Evolutionary conservation across 2,888 invertebrate species (phyloP), one percentile per base, ranked within the genome.

Genomic region (Asteroscopus sphinx): DNA sequence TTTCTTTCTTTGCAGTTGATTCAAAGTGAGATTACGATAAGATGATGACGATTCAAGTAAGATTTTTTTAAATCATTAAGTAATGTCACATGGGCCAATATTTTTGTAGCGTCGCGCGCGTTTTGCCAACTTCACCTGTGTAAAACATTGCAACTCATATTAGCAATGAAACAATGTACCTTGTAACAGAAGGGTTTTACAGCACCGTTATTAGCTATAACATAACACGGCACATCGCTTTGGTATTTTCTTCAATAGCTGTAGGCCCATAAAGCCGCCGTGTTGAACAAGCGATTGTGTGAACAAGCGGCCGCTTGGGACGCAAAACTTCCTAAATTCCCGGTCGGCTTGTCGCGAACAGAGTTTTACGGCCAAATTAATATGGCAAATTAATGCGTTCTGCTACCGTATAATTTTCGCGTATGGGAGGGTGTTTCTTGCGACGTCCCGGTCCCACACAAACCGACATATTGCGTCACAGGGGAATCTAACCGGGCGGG

Each of bases 331-430:
- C 86, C 81, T 72, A 83, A 90, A 92, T 91, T 90, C 93, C 93
- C 89, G 81, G 79, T 78, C 76, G 87, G 79, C 91, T 89, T 91
- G 93, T 93, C 94, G 93, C 91, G 85, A 90, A 75, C 94, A 92
- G 93, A 94, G 93, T 94, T 94, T 94, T 94, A 94, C 94, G 90
- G 91, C 91, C 88, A 94, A 94, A 94, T 94, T 94, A 94, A 94
- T 94, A 94, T 94, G 91, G 94, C 94, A 94, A 94, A 94, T 94
- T 94, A 94, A 94, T 94, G 94, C 93, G 91, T 87, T 84, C 81
- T 88, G 82, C 80, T 83, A 89, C 89, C 87, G 94, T 92, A 94
- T 94, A 94, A 94, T 94, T 94, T 94, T 88, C 87, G 82, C 87
- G 85, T 89, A 81, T 81, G 78, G 75, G 82, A 83, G 89, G 87